Base-by-base conservation (phyloP, 2,797 vertebrate genomes). In the Arvicola amphibius region DNA sequence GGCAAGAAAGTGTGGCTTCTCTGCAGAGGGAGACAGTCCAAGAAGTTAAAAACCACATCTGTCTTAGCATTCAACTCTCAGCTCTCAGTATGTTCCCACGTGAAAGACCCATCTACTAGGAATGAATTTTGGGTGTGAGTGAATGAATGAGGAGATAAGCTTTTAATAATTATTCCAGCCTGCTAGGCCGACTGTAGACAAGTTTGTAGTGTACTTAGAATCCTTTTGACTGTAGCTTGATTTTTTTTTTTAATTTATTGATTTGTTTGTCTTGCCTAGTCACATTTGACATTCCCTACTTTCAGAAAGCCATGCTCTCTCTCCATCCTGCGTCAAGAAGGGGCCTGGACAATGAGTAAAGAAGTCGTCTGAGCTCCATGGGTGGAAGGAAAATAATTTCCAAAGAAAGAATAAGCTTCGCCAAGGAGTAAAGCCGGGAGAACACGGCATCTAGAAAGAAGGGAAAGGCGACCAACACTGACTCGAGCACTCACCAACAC, bases 181-280 rank as follows among this genome's bases (percentile, higher is more conserved):
- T 69, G 37, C 9, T n/a, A 10, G 86, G 34, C 37, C 6, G 48
- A 71, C 56, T 80, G n/a, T 46, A 69, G 48, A 96, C 71, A 88
- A 96, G 17, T 16, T 88, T 85, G 29, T 19, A 14, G 86, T 94
- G 63, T 67, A 89, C 76, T 88, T 48, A 69, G 48, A 95, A 87
- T 73, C 79, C 83, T 65, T 88, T 80, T 59, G 27, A 92, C 53
- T 59, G 19, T 67, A 90, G 78, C 46, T 51, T 78, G 34, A 92
- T 27, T 84, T 43, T 46, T 83, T 29, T 46, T 32, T 46, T 84
- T 46, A 6, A 32, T 77, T 40, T 48, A 48, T 48, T 17, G 4
- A 32, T 77, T 43, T 80, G 51, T 56, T 43, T 29, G 46, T 69
- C 92, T 79, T 85, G 40, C 9, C 73, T 61, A 63, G 73, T n/a